Conservation (phyloP, 2,797 vertebrate species). For the Pangasius krempfi region DNA sequence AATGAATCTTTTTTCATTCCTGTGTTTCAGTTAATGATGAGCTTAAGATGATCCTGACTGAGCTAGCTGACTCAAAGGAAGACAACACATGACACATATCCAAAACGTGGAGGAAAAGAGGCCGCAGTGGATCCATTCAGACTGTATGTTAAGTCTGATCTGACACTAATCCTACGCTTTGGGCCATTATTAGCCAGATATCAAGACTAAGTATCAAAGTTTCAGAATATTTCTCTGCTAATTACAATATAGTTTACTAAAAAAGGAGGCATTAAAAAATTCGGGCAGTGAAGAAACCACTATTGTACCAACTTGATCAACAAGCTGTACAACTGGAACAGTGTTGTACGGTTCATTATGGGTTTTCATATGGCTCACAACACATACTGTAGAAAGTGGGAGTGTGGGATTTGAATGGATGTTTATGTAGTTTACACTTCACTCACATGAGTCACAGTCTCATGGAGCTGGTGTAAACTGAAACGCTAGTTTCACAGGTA, state of each 20-base stretch:
- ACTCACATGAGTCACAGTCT: neutral
- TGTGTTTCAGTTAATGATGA: neutral
- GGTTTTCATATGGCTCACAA: neutral
- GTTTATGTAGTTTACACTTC: neutral
- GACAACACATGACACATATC: neutral
- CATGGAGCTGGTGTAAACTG: neutral
- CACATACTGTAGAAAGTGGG: neutral
- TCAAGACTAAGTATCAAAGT: neutral
- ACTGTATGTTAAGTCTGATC: neutral
- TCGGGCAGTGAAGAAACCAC: slow-evolving; percentile 1
- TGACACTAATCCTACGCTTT: neutral
- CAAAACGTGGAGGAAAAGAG: neutral
- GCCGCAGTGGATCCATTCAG: neutral
- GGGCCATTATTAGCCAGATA: neutral
- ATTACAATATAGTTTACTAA: neutral
- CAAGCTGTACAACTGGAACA: neutral
- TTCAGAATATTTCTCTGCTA: neutral
- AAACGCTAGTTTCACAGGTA: neutral
- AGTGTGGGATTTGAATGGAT: neutral
- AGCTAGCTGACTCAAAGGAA: neutral
- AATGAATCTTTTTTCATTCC: neutral
- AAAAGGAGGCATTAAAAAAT: neutral
- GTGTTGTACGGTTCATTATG: neutral
- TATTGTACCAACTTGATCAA: neutral
- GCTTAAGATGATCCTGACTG: neutral